Evolutionary conservation across 2,113 vertebrate species (phyloP), one percentile per base, ranked within the genome.

Genomic region (Sorex araneus): DNA sequence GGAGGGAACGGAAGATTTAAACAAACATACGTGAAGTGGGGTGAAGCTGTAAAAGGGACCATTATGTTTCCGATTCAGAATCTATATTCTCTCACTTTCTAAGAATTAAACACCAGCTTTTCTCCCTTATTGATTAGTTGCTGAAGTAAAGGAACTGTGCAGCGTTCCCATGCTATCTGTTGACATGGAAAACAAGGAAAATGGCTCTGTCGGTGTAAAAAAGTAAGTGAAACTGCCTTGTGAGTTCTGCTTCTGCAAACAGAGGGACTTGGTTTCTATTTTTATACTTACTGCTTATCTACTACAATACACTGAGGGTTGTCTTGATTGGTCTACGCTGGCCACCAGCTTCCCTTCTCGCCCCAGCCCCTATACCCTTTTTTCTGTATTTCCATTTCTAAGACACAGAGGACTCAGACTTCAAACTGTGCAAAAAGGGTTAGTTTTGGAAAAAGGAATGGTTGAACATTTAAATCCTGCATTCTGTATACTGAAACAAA

Each of bases 131-230:
- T 85, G 36, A 97, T 97, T 95, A 98, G 98, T 97, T 97, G 96
- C 97, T 96, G 98, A 97, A 97, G 94, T 97, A 96, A 97, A 97
- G 97, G 96, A 97, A 91, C 97, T 89, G 94, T 97, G 97, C 96
- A 0, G 96, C 87, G 66, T 97, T 94, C 95, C 96, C 90, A 98
- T 98, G 98, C 96, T 97, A 94, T 97, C 97, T 96, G 96, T 98
- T 98, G 98, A 97, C 97, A 99, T 99, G 99, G 99, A 99, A 98
- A 99, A 98, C 97, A 99, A 99, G 97, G 98, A 98, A 98, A 99
- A 99, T 98, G 99, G 99, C 97, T 99, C 99, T 96, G 97, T 98
- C 97, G 98, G 98, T 97, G 98, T 98, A 93, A 99, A 99, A 98
- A 99, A 99, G 99, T 99, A 98, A 98, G 98, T 96, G 23, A 77